Percentiles rank a stretch among this genome's conserved stretches.
Evolutionary conservation across 2,113 vertebrate species (phyloP).

Genomic region (Calonectris borealis): DNA sequence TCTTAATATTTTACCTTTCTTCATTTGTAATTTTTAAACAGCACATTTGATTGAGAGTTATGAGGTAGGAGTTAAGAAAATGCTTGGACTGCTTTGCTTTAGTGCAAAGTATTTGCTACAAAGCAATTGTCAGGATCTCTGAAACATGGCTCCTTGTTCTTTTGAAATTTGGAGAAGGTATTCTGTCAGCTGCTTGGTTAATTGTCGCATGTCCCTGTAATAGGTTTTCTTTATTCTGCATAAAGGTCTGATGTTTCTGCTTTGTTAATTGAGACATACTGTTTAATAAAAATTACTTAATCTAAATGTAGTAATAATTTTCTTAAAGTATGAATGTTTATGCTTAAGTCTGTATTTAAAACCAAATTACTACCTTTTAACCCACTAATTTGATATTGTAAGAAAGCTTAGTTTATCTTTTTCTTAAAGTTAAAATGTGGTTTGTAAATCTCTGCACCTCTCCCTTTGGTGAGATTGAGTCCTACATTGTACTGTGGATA

Average conservation of each 20-base stretch:
- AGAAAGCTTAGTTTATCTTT: not conserved
- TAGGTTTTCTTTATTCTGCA: not conserved
- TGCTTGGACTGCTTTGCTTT: not conserved
- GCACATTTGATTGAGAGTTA: not conserved
- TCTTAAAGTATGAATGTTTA: not conserved
- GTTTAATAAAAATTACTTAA: not conserved
- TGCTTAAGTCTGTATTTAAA: not conserved
- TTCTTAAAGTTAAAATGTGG: not conserved
- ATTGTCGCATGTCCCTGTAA: not conserved
- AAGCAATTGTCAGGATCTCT: not conserved
- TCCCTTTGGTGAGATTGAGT: not conserved
- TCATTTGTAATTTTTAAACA: not conserved
- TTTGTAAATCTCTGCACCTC: not conserved
- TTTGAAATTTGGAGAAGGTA: not conserved
- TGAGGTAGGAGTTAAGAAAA: not conserved
- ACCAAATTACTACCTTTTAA: not conserved
- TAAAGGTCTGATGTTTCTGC: not conserved
- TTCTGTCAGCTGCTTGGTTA: not conserved
- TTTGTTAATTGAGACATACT: not conserved
- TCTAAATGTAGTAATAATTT: not conserved
- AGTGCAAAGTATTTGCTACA: not conserved
- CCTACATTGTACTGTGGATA: accelerated
- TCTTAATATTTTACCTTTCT: not conserved
- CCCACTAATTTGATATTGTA: not conserved
- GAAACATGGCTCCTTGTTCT: not conserved